Evolutionary conservation across 2,797 vertebrate genomes (phyloP).

Genomic region (Semaprochilodus insignis): DNA sequence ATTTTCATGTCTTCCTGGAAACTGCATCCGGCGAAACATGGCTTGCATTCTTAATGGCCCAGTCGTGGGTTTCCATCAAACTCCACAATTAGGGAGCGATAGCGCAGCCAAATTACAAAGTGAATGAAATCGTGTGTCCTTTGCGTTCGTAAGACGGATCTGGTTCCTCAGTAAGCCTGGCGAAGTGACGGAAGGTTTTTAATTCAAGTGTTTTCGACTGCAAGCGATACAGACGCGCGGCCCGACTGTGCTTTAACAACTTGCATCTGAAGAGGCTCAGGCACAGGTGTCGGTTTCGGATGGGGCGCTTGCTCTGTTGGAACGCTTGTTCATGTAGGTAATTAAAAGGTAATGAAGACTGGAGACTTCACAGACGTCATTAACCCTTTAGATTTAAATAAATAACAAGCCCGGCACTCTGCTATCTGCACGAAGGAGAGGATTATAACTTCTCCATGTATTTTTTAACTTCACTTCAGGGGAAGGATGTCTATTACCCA

Average conservation of each 20-base stretch:
- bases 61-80: conserved; percentile 39
- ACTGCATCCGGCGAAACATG: conserved; percentile 32
- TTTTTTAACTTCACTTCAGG: not conserved
- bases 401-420: conserved; percentile 46
- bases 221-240: conserved; percentile 34
- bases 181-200: conserved; percentile 40
- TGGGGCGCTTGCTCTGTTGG: conserved; percentile 33
- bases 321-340: conserved; percentile 51
- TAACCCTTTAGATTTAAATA: conserved; percentile 62
- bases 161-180: conserved; percentile 6
- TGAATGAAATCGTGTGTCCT: conserved; percentile 6
- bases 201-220: conserved; percentile 43
- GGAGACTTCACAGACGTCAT: conserved; percentile 51
- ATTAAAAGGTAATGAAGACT: conserved; percentile 65
- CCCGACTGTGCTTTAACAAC: conserved; percentile 46
- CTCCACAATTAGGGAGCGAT: conserved; percentile 23
- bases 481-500: not conserved
- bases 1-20: conserved; percentile 44
- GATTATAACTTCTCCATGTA: not conserved
- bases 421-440: not conserved
- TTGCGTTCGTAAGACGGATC: not conserved
- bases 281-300: conserved; percentile 49
- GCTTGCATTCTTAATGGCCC: conserved; percentile 35
- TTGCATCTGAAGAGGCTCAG: conserved; percentile 47
- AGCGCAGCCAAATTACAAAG: conserved; percentile 19